Percentiles rank a stretch among this genome's conserved stretches.
Evolutionary conservation across 2,797 vertebrate species (phyloP).

Genomic region (Lacerta agilis): DNA sequence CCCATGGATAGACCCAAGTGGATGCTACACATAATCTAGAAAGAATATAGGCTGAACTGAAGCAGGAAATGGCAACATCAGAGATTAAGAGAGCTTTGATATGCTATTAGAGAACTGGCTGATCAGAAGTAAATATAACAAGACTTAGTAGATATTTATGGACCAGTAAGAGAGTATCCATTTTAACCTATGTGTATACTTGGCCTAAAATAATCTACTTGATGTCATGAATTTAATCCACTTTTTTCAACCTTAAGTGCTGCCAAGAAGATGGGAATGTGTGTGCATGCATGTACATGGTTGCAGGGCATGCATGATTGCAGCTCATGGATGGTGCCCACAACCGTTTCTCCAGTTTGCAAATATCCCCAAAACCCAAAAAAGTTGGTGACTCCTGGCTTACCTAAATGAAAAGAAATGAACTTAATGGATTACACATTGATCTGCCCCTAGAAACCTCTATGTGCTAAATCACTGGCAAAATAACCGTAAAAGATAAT

Average conservation of each 20-base stretch:
- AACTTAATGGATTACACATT: neutral
- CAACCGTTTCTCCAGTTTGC: too few relatives aligned
- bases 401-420: neutral
- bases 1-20: too few relatives aligned
- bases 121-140: too few relatives aligned
- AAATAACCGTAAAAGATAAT: neutral
- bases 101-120: neutral
- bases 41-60: constrained; percentile 47
- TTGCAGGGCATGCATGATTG: too few relatives aligned
- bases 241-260: too few relatives aligned
- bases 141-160: neutral
- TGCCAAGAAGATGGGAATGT: too few relatives aligned
- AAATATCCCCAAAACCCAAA: too few relatives aligned
- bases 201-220: neutral
- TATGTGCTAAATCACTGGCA: neutral
- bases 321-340: too few relatives aligned
- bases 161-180: neutral
- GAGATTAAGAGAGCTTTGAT: constrained; percentile 23
- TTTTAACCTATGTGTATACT: neutral
- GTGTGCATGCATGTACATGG: too few relatives aligned
- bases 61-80: constrained; percentile 25
- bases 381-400: too few relatives aligned
- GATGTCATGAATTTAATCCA: neutral
- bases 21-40: constrained; percentile 26
- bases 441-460: neutral